Conservation (phyloP, 1,140 invertebrate genomes). For the Caenorhabditis latens region DNA sequence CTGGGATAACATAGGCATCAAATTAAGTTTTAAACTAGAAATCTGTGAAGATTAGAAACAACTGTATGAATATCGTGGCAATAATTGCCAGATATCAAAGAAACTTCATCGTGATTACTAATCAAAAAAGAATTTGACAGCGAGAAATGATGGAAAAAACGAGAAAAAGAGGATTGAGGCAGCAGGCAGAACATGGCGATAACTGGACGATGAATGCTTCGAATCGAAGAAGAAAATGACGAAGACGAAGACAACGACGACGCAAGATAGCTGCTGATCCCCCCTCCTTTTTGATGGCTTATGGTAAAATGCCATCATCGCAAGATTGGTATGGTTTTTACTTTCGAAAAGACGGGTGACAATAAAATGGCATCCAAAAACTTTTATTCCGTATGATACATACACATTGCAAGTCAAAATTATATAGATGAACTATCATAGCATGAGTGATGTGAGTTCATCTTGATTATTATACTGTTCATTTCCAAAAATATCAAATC, state of each 20-base stretch:
- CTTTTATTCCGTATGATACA: slow-evolving; percentile 17
- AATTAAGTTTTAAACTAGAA: no score
- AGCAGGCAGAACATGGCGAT: slow-evolving; percentile 22
- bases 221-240: background rate
- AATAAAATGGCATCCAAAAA: background rate
- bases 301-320: slow-evolving; percentile 26
- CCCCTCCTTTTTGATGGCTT: background rate
- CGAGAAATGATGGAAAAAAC: background rate
- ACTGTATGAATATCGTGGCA: no score
- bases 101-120: background rate
- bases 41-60: no score
- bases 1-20: background rate
- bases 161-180: background rate
- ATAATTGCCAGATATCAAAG: no score
- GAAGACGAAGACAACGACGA: background rate
- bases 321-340: background rate
- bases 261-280: slow-evolving; percentile 31
- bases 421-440: background rate
- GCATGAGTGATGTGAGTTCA: background rate
- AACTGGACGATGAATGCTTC: slow-evolving; percentile 33
- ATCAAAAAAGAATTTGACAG: background rate
- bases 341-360: background rate
- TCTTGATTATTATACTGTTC: no score
- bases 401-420: slow-evolving; percentile 10
- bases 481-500: background rate